Conservation (phyloP, 2,888 invertebrate genomes). For the Xestia sexstrigata region DNA sequence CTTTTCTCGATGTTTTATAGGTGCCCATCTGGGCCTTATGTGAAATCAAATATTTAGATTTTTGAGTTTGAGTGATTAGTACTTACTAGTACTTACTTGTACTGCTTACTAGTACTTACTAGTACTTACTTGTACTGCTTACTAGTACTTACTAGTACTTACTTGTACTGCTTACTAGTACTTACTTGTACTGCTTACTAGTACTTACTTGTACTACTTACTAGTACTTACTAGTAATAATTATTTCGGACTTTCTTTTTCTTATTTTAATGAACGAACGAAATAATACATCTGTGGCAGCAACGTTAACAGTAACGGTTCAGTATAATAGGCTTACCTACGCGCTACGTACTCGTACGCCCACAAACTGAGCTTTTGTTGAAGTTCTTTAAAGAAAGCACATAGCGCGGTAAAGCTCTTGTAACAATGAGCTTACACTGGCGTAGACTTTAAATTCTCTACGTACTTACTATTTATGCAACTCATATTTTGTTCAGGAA, state of each 20-base stretch:
- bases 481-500: neutral
- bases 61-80: too few relatives aligned
- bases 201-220: too few relatives aligned
- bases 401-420: neutral
- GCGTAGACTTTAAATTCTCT: neutral
- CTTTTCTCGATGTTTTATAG: too few relatives aligned
- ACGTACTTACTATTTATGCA: neutral
- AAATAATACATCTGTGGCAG: neutral
- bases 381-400: constrained; percentile 14
- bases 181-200: too few relatives aligned
- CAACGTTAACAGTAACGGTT: neutral
- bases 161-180: too few relatives aligned
- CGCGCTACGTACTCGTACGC: neutral
- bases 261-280: neutral
- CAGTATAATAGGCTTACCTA: constrained; percentile 27
- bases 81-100: too few relatives aligned
- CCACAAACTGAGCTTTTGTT: constrained; percentile 25
- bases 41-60: too few relatives aligned
- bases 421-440: constrained; percentile 8
- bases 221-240: too few relatives aligned
- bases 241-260: neutral
- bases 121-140: too few relatives aligned
- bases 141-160: too few relatives aligned
- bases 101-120: too few relatives aligned
- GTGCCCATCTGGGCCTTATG: too few relatives aligned